Conservation (phyloP, 2,113 vertebrate genomes). For the Campylomormyrus tamandua region DNA sequence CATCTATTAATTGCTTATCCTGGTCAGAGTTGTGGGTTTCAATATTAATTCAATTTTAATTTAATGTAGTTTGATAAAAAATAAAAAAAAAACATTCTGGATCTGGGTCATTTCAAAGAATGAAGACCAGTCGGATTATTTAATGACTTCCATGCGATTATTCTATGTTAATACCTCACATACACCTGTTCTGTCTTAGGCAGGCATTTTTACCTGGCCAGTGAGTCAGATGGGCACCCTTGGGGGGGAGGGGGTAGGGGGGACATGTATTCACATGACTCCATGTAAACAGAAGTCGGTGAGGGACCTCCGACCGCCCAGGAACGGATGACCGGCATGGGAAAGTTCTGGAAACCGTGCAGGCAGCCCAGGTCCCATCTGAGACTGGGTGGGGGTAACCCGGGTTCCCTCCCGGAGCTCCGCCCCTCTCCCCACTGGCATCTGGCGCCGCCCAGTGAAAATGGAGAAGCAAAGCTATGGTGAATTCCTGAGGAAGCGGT, state of each 20-base stretch:
- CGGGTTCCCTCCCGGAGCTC: background rate
- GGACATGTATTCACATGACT: background rate
- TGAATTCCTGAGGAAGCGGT: background rate
- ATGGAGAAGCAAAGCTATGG: background rate
- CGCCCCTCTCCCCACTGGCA: background rate
- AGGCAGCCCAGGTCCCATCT: background rate
- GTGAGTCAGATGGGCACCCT: background rate
- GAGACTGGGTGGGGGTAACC: background rate
- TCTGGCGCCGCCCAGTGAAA: background rate
- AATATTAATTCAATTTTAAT: background rate
- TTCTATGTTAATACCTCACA: background rate
- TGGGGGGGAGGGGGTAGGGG: background rate
- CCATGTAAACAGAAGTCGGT: background rate
- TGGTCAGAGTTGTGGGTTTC: background rate
- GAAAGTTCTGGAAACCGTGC: background rate
- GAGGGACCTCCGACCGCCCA: background rate
- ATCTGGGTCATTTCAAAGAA: background rate
- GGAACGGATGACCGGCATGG: background rate
- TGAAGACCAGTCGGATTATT: background rate
- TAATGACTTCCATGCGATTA: background rate
- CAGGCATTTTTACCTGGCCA: background rate
- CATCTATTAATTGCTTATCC: background rate
- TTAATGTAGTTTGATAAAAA: background rate
- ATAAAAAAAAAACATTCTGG: background rate
- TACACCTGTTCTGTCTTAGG: background rate